Evolutionary conservation across 2,113 vertebrate genomes (phyloP).

Genomic region (Psettodes erumei): DNA sequence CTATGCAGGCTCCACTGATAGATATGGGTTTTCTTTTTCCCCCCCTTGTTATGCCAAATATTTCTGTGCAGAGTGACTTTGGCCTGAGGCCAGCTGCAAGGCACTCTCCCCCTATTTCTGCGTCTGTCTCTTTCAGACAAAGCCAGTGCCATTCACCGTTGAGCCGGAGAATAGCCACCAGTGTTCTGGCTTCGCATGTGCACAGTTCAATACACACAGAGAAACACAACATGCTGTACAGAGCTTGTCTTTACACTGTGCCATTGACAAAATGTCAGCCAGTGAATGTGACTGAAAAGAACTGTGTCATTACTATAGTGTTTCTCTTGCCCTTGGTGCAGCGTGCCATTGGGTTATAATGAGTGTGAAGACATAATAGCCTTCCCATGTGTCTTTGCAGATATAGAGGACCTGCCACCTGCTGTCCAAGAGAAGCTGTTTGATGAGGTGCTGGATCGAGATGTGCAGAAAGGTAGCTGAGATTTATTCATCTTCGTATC

Average conservation of each 20-base stretch:
- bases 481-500: not conserved
- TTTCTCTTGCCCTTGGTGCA: slow-evolving; percentile 10
- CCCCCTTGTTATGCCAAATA: slow-evolving; percentile 32
- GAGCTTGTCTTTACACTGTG: slow-evolving; percentile 60
- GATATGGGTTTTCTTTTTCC: slow-evolving; percentile 9
- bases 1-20: slow-evolving; percentile 51
- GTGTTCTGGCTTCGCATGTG: slow-evolving; percentile 61
- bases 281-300: slow-evolving; percentile 48
- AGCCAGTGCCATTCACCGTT: slow-evolving; percentile 65
- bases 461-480: slow-evolving; percentile 95
- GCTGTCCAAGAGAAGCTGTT: slow-evolving; percentile 98
- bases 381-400: slow-evolving; percentile 76
- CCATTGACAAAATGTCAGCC: slow-evolving; percentile 70
- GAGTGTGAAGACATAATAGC: slow-evolving; percentile 12
- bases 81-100: slow-evolving; percentile 56
- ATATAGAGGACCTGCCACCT: slow-evolving; percentile 96
- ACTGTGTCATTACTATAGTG: slow-evolving; percentile 47
- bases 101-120: slow-evolving; percentile 16
- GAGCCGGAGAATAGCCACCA: slow-evolving; percentile 69
- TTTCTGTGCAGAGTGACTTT: slow-evolving; percentile 57
- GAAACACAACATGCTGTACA: slow-evolving; percentile 44
- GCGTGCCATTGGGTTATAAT: slow-evolving; percentile 4
- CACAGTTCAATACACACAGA: slow-evolving; percentile 59
- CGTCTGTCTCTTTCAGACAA: slow-evolving; percentile 51
- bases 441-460: slow-evolving; percentile 96